Base-by-base conservation (phyloP, 2,797 vertebrate genomes). In the Paramormyrops hopkinsi region DNA sequence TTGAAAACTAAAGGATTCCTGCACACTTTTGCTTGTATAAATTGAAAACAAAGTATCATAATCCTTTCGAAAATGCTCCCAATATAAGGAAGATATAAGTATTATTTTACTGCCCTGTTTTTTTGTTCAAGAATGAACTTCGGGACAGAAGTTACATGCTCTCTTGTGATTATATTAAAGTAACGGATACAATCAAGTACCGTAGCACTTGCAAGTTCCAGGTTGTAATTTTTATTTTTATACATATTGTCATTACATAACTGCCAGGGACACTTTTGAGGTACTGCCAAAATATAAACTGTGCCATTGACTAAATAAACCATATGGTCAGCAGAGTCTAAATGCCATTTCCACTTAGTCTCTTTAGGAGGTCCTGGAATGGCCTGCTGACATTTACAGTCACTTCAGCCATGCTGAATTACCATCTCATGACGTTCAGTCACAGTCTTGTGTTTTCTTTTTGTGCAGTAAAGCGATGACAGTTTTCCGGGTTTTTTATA, bases 311-410 rank as follows among this genome's bases (percentile, higher is more conserved):
- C 96, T 96, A 96, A 91, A 91, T 91, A 92, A 93, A 94, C 96
- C 96, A 96, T 96, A 96, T 96, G 96, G 95, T 96, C 95, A 95
- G 92, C 93, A 91, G 94, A 51, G 88, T 93, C 91, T 94, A 93
- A 87, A 94, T 94, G 94, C 93, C 95, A 94, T 95, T 94, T 96
- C 93, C 93, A 93, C 93, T 95, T 94, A 93, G 92, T 91, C 92
- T 94, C 92, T 93, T 94, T 91, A 92, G 93, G 94, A 95, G 95
- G 93, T 93, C 93, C 94, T 94, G 90, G 92, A 94, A 95, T 19
- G 94, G 6, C 14, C 12, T 94, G 94, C 94, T 96, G 95, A 95
- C 95, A 95, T 96, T 95, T 95, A 92, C 92, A 94, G 93, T 93
- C 91, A 93, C 92, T 93, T 93, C 92, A 93, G 89, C 79, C 92